Evolutionary conservation across 2,888 invertebrate species (phyloP).

Genomic region (Diarsia brunnea): DNA sequence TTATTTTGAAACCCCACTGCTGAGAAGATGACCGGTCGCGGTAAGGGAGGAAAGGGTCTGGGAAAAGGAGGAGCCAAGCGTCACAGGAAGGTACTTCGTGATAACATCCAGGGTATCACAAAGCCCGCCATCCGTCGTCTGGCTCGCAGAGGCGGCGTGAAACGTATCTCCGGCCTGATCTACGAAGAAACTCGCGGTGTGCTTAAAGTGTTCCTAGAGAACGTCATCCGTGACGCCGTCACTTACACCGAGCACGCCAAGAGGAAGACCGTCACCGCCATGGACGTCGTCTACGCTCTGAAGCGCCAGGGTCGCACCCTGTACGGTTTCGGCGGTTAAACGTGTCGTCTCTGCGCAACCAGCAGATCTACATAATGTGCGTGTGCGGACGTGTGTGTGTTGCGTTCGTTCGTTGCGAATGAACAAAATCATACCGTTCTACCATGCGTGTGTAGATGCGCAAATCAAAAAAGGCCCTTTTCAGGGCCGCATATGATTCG

Average conservation of each 20-base stretch:
- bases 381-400: not conserved
- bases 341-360: not conserved
- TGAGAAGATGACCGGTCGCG: conserved; percentile 87
- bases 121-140: conserved; percentile 93
- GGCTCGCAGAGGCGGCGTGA: conserved; percentile 85
- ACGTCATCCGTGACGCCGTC: conserved; percentile 49
- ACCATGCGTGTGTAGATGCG: too few species aligned
- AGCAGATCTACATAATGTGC: not conserved
- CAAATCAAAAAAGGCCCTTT: too few species aligned
- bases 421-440: too few species aligned
- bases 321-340: not conserved
- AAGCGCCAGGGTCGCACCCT: not conserved
- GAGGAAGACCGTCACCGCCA: conserved; percentile 95
- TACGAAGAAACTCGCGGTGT: conserved; percentile 94
- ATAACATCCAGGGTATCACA: conserved; percentile 91
- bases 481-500: too few species aligned
- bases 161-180: conserved; percentile 93
- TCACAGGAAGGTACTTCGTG: conserved; percentile 91
- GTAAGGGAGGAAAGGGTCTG: conserved; percentile 93
- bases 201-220: conserved; percentile 91
- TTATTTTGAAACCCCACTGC: conserved; percentile 15
- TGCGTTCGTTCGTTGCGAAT: too few species aligned
- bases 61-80: conserved; percentile 95
- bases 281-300: not conserved
- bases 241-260: conserved; percentile 92